These are phyloP conservation scores for Tinea pellionella DNA, from an alignment of 2,888 invertebrate species.

Conservation along the genomic window DNA sequence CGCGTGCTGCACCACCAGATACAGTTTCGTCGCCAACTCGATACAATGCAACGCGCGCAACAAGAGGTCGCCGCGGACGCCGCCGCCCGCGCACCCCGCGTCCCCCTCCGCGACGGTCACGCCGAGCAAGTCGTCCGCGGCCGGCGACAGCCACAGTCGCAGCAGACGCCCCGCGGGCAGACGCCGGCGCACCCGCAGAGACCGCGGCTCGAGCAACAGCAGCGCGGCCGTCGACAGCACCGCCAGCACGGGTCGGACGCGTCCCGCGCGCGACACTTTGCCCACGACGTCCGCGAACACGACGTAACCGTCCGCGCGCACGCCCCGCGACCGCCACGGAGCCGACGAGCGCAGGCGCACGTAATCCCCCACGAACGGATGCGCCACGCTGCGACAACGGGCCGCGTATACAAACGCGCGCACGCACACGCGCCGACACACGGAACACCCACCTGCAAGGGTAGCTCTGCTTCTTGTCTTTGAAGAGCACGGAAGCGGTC, in stretches of 20 bases:
- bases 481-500: conserved; percentile 74
- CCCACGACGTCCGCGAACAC: conserved; percentile 91
- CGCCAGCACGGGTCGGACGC: conserved; percentile 78
- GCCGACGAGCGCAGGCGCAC: conserved; percentile 73
- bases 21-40: conserved; percentile 92
- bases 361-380: conserved; percentile 93
- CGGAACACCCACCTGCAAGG: conserved; percentile 43
- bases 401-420: conserved; percentile 32
- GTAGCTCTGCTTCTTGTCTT: conserved; percentile 86
- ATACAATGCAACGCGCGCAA: conserved; percentile 90
- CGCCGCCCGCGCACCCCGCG: conserved; percentile 27
- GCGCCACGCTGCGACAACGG: conserved; percentile 71
- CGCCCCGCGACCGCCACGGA: conserved; percentile 87
- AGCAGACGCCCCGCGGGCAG: conserved; percentile 81
- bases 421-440: not conserved
- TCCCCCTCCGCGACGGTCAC: conserved; percentile 67
- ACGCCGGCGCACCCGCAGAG: conserved; percentile 87
- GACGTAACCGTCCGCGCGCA: conserved; percentile 84
- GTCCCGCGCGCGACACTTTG: conserved; percentile 76
- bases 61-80: conserved; percentile 86
- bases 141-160: conserved; percentile 87
- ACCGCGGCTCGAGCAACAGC: conserved; percentile 84
- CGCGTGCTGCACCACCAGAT: conserved; percentile 88
- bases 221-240: conserved; percentile 88
- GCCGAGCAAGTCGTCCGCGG: conserved; percentile 88